Conservation (phyloP, 2,888 invertebrate species). For the Pollenia labialis region DNA sequence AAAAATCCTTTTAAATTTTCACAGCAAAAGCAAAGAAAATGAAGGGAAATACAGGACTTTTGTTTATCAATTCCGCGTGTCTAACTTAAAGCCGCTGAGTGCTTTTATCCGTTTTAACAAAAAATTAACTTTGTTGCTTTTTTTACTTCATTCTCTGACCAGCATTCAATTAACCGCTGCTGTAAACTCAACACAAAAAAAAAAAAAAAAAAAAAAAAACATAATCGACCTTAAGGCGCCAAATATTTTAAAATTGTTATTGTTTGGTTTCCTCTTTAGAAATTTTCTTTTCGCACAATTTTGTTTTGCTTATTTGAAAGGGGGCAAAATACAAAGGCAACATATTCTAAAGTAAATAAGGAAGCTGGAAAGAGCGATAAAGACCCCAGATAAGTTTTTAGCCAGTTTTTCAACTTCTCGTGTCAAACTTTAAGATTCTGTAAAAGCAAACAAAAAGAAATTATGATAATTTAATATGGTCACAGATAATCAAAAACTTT, state of each 20-base stretch:
- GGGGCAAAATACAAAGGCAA: too few relatives aligned
- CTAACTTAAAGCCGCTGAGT: background rate
- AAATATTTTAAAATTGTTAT: slow-evolving; percentile 14
- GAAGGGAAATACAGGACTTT: background rate
- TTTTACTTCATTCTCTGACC: background rate
- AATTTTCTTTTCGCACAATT: background rate
- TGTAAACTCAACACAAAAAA: background rate
- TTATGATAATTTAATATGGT: too few relatives aligned
- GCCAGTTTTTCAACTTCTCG: too few relatives aligned
- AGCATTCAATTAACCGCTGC: slow-evolving; percentile 35
- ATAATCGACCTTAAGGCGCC: slow-evolving; percentile 18
- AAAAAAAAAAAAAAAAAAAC: background rate
- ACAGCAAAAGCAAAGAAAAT: background rate
- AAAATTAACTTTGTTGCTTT: slow-evolving; percentile 15
- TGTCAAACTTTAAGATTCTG: too few relatives aligned
- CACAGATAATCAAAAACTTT: too few relatives aligned
- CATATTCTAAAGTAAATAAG: too few relatives aligned
- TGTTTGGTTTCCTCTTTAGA: background rate
- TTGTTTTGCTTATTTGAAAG: background rate
- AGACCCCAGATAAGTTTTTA: too few relatives aligned
- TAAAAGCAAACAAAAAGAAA: too few relatives aligned
- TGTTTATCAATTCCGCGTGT: background rate
- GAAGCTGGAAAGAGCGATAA: too few relatives aligned
- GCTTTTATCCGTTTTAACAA: background rate
- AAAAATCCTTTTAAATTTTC: background rate